Percentiles rank a stretch among this genome's conserved stretches.
Conservation (phyloP, 2,797 vertebrate genomes). For the Linurgus olivaceus region DNA sequence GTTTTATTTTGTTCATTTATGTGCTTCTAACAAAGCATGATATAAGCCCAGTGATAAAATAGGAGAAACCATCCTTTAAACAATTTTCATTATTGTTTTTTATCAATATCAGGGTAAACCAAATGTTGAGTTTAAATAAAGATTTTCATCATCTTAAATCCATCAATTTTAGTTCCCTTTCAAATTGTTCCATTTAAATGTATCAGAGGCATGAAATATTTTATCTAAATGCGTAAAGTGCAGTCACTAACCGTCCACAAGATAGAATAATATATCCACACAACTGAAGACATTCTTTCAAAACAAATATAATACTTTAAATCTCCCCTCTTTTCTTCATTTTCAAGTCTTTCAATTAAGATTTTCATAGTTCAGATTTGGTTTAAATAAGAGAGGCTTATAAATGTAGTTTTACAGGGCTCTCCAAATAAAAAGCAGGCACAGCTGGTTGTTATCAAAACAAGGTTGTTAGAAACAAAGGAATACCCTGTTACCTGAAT, state of each 20-base stretch:
- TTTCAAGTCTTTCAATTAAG: conserved; percentile 46
- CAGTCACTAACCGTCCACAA: conserved; percentile 35
- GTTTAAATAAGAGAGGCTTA: conserved; percentile 50
- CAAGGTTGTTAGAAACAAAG: conserved; percentile 59
- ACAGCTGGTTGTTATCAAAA: conserved; percentile 72
- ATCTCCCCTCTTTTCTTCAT: neutral
- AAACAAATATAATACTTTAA: conserved; percentile 37
- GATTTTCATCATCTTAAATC: conserved; percentile 2
- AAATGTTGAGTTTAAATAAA: neutral
- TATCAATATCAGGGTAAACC: neutral
- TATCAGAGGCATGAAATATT: conserved; percentile 41
- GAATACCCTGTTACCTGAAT: conserved; percentile 76
- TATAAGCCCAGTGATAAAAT: neutral
- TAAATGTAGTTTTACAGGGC: conserved; percentile 43
- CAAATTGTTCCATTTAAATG: conserved; percentile 3
- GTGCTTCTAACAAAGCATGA: neutral
- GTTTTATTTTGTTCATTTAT: neutral
- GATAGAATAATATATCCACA: conserved; percentile 21
- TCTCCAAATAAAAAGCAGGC: conserved; percentile 74
- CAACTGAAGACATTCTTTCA: conserved; percentile 37
- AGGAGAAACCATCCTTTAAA: neutral
- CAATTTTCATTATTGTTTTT: neutral
- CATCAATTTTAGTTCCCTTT: conserved; percentile 41
- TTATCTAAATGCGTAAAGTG: conserved; percentile 58
- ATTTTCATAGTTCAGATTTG: conserved; percentile 43